A percentile compares a stretch with the other conserved stretches of the same genome.
Evolutionary conservation across 1,140 invertebrate species (phyloP).

Genomic region (Caenorhabditis briggsae): DNA sequence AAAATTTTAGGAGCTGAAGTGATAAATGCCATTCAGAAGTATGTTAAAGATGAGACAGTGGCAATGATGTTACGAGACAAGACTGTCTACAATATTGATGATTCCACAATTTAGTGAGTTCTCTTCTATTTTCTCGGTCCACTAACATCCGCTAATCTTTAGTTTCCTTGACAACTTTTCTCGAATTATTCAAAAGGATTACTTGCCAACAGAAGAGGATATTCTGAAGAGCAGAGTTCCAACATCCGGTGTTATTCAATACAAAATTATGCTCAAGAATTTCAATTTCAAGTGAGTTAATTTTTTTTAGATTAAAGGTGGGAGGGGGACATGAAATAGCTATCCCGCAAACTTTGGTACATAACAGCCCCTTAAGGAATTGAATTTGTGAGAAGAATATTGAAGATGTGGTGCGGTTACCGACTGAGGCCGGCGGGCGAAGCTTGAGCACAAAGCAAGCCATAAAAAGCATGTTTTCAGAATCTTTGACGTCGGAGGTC

Average conservation of each 20-base stretch:
- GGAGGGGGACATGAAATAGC: too few species aligned
- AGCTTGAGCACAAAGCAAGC: too few species aligned
- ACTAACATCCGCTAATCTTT: conserved; percentile 68
- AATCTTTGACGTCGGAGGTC: conserved; percentile 95
- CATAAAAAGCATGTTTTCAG: too few species aligned
- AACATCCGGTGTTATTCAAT: conserved; percentile 83
- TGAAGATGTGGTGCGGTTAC: too few species aligned
- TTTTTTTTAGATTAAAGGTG: too few species aligned
- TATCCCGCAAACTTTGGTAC: too few species aligned
- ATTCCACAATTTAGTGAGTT: conserved; percentile 20
- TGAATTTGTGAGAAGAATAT: too few species aligned
- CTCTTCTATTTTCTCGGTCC: neutral
- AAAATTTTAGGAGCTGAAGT: conserved; percentile 10
- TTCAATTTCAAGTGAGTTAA: conserved; percentile 70
- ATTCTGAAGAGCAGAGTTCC: conserved; percentile 95
- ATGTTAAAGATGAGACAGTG: conserved; percentile 29
- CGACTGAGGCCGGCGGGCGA: too few species aligned
- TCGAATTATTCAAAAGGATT: conserved; percentile 89
- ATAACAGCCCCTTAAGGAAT: too few species aligned
- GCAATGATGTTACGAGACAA: conserved; percentile 15
- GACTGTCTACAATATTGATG: conserved; percentile 27
- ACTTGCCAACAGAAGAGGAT: conserved; percentile 95
- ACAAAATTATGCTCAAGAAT: conserved; percentile 76
- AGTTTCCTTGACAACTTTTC: conserved; percentile 97
- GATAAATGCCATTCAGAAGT: conserved; percentile 32